These are phyloP conservation scores for Cordilura impudica DNA, from an alignment of 2,888 invertebrate genomes.

Conservation along the genomic window DNA sequence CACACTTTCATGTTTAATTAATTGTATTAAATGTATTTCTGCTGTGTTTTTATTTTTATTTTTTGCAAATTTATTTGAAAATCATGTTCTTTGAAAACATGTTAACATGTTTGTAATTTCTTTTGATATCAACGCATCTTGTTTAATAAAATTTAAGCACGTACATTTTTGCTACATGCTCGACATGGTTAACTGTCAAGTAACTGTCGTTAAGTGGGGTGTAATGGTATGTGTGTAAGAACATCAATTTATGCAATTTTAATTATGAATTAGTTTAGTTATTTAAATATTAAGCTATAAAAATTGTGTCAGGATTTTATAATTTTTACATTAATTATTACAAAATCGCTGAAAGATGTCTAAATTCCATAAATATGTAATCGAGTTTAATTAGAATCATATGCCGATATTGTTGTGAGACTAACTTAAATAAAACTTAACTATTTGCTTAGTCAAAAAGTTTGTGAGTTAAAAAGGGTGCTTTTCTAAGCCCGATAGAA, in stretches of 20 bases:
- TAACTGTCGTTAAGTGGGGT: conserved; percentile 27
- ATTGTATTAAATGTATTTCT: not conserved
- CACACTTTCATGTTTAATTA: not conserved
- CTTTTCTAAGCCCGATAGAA: too few species aligned
- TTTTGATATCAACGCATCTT: conserved; percentile 52
- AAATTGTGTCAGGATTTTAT: too few species aligned
- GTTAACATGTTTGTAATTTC: conserved; percentile 48
- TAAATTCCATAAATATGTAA: too few species aligned
- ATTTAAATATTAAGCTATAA: too few species aligned
- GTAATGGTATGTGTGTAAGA: conserved; percentile 14
- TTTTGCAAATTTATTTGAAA: conserved; percentile 39
- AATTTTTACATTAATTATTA: too few species aligned
- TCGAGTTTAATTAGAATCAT: too few species aligned
- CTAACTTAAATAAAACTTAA: too few species aligned
- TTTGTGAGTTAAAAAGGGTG: too few species aligned
- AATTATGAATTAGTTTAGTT: too few species aligned
- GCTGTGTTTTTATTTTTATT: not conserved
- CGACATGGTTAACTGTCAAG: conserved; percentile 57
- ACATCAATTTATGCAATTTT: conserved; percentile 17
- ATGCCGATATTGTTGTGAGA: too few species aligned
- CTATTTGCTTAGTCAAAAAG: too few species aligned
- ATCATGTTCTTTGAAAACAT: conserved; percentile 49
- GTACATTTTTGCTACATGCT: conserved; percentile 42
- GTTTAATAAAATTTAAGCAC: conserved; percentile 56
- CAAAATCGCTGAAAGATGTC: too few species aligned